phyloP scores from a whole-genome alignment of 2,888 invertebrate species.

The Tromatobia lineatoria region DNA sequence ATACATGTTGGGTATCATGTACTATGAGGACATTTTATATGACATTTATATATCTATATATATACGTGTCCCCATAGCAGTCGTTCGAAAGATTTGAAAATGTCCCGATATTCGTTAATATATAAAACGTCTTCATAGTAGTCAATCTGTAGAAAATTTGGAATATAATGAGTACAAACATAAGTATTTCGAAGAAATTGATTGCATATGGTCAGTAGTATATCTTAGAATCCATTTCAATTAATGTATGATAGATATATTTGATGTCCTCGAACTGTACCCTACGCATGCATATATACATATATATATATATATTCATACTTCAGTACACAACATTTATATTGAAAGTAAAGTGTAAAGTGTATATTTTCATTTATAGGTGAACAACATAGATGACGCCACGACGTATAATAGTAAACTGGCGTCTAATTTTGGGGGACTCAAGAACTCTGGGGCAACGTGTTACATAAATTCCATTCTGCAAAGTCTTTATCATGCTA shows the following conservation, averaged over 20 bases:
- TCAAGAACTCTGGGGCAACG: conserved; percentile 18
- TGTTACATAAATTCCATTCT: conserved; percentile 25
- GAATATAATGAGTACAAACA: conserved; percentile 21
- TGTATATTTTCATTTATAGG: background rate
- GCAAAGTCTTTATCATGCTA: conserved; percentile 24
- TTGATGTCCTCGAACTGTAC: conserved; percentile 20
- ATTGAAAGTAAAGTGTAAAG: too few relatives aligned
- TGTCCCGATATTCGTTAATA: conserved; percentile 5
- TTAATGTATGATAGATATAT: conserved; percentile 23
- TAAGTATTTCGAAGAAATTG: background rate
- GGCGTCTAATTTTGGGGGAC: conserved; percentile 8
- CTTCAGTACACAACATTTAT: too few relatives aligned
- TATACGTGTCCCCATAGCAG: conserved; percentile 23
- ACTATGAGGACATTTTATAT: conserved; percentile 22
- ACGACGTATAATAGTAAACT: background rate
- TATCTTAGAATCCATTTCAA: background rate
- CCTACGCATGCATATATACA: conserved; percentile 8
- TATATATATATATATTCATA: too few relatives aligned
- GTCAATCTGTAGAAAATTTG: conserved; percentile 5
- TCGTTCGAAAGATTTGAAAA: conserved; percentile 5
- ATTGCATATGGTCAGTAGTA: conserved; percentile 18
- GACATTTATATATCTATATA: conserved; percentile 4
- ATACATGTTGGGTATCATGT: background rate
- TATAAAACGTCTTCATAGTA: conserved; percentile 30
- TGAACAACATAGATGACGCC: background rate